These are phyloP conservation scores for Oncorhynchus masou DNA, from an alignment of 2,113 vertebrate species.

Conservation along the genomic window DNA sequence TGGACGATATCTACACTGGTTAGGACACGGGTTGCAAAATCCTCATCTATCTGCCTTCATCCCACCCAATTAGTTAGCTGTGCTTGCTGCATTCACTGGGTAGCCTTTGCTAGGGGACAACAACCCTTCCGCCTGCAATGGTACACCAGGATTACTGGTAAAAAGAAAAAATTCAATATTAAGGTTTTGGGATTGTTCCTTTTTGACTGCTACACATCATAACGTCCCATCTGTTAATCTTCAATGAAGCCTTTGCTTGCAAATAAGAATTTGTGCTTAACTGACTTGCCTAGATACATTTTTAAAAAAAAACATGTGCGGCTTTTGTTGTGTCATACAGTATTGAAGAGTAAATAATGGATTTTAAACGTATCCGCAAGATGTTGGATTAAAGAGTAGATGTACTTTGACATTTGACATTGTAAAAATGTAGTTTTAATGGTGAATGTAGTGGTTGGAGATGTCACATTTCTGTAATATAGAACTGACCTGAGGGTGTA, in stretches of 20 bases:
- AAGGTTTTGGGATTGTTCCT: no score
- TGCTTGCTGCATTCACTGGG: background rate
- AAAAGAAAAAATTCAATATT: background rate
- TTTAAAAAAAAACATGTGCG: background rate
- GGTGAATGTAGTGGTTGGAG: slow-evolving; percentile 25
- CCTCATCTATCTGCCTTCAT: background rate
- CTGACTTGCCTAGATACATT: no score
- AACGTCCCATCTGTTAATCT: slow-evolving; percentile 3
- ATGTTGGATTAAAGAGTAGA: slow-evolving; percentile 10
- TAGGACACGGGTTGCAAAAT: background rate
- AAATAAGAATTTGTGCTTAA: no score
- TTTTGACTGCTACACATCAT: background rate
- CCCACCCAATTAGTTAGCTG: background rate
- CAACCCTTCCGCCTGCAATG: background rate
- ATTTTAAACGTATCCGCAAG: slow-evolving; percentile 17
- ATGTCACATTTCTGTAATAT: slow-evolving; percentile 30
- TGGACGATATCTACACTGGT: background rate
- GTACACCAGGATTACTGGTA: background rate
- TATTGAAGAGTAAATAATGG: background rate
- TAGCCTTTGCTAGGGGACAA: background rate
- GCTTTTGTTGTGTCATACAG: slow-evolving; percentile 46
- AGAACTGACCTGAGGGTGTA: slow-evolving; percentile 29
- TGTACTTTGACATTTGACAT: slow-evolving; percentile 28
- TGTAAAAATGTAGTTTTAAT: slow-evolving; percentile 32
- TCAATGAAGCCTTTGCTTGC: slow-evolving; percentile 18